Evolutionary conservation across 2,113 vertebrate genomes (phyloP).

Genomic region (Nestor notabilis): DNA sequence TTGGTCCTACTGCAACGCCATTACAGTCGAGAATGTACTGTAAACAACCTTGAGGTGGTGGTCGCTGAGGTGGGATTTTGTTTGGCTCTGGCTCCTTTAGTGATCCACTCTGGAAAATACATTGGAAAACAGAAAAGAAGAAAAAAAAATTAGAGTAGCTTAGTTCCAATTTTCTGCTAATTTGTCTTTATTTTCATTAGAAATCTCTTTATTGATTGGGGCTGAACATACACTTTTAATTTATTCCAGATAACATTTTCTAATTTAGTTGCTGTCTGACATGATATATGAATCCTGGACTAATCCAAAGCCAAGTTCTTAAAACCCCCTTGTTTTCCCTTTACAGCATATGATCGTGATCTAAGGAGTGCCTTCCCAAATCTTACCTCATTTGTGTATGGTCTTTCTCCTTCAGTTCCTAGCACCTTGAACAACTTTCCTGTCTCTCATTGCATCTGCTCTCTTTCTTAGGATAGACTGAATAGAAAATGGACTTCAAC

Average conservation of each 20-base stretch:
- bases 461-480: background rate
- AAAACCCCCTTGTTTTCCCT: background rate
- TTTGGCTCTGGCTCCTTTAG: conserved; percentile 88
- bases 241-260: conserved; percentile 19
- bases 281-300: background rate
- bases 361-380: background rate
- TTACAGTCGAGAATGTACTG: conserved; percentile 93
- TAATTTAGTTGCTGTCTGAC: conserved; percentile 11
- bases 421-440: background rate
- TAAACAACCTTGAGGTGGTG: conserved; percentile 97
- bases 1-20: conserved; percentile 87
- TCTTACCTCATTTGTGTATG: background rate
- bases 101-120: conserved; percentile 85
- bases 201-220: background rate
- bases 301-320: background rate
- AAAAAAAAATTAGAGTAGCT: conserved; percentile 51
- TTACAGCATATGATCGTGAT: background rate
- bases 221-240: background rate
- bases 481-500: background rate
- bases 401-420: background rate
- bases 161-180: background rate
- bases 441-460: background rate
- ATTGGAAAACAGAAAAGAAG: conserved; percentile 70
- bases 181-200: conserved; percentile 11
- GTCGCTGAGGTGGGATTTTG: conserved; percentile 90